A percentile compares a stretch with the other conserved stretches of the same genome.
Evolutionary conservation across 1,140 invertebrate species (phyloP).

Genomic region (Bombus turneri): DNA sequence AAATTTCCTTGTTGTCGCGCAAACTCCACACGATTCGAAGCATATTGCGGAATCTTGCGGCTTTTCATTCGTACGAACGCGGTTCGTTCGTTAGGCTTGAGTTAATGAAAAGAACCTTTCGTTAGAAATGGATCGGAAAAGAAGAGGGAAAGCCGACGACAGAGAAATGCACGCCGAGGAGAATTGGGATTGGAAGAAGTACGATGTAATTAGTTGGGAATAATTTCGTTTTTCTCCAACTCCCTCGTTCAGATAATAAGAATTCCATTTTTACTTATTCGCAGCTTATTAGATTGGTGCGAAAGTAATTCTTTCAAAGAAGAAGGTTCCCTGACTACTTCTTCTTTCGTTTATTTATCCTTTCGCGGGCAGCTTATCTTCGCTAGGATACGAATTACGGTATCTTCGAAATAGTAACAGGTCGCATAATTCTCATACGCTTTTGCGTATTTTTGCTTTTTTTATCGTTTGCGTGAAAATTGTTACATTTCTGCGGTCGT

Average conservation of each 20-base stretch:
- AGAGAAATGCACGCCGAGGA: no score
- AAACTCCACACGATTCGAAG: background rate
- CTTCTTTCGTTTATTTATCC: background rate
- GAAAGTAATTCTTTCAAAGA: constrained; percentile 2
- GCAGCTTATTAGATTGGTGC: constrained; percentile 9
- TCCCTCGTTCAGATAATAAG: constrained; percentile 6
- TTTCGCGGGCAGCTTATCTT: background rate
- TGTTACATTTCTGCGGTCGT: no score
- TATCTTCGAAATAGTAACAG: background rate
- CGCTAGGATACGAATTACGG: background rate
- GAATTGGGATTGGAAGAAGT: background rate
- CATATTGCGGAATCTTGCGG: background rate
- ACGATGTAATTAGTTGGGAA: constrained; percentile 27
- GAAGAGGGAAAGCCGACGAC: background rate
- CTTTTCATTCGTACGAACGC: background rate
- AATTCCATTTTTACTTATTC: constrained; percentile 43
- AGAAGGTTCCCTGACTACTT: background rate
- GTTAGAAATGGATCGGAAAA: background rate
- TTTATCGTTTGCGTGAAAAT: background rate
- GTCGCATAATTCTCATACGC: background rate
- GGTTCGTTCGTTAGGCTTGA: background rate
- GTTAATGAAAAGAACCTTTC: constrained; percentile 18
- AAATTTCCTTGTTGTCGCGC: background rate
- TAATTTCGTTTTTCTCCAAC: constrained; percentile 31
- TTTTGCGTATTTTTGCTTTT: no score